Evolutionary conservation across 2,797 vertebrate species (phyloP).

Genomic region (Syncerus caffer): DNA sequence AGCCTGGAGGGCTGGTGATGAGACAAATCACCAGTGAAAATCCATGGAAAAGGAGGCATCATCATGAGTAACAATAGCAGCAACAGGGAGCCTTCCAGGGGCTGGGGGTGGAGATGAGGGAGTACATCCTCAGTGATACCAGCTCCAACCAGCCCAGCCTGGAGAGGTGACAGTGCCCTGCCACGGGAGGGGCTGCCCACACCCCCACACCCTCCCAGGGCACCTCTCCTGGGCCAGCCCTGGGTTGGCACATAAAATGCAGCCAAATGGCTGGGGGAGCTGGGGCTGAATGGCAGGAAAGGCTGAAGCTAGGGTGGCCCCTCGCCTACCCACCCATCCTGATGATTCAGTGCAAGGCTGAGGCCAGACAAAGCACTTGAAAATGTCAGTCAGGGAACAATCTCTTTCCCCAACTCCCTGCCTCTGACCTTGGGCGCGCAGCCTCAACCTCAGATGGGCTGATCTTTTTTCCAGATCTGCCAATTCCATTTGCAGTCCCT

Average conservation of each 20-base stretch:
- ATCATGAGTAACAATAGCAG: not conserved
- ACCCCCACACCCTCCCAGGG: no score
- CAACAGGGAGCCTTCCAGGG: not conserved
- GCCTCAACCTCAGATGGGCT: not conserved
- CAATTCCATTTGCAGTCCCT: not conserved
- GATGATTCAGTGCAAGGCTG: slow-evolving; percentile 34
- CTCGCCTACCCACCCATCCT: not conserved
- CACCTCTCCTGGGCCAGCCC: not conserved
- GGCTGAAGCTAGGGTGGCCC: not conserved
- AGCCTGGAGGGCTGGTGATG: not conserved
- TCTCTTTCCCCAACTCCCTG: slow-evolving; percentile 29
- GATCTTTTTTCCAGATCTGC: not conserved
- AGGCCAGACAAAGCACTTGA: slow-evolving; percentile 57
- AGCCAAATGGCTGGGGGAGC: not conserved
- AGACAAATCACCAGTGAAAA: not conserved
- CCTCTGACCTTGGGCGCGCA: slow-evolving; percentile 25
- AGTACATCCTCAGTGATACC: not conserved
- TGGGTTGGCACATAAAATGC: not conserved
- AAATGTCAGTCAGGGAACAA: not conserved
- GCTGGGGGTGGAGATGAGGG: not conserved
- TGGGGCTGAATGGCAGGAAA: slow-evolving; percentile 57
- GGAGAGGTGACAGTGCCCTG: not conserved
- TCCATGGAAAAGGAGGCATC: rapidly evolving
- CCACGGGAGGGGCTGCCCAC: rapidly evolving
- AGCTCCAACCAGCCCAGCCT: not conserved